Evolutionary conservation across 2,888 invertebrate species (phyloP).

Genomic region (Stratiomys singularior): DNA sequence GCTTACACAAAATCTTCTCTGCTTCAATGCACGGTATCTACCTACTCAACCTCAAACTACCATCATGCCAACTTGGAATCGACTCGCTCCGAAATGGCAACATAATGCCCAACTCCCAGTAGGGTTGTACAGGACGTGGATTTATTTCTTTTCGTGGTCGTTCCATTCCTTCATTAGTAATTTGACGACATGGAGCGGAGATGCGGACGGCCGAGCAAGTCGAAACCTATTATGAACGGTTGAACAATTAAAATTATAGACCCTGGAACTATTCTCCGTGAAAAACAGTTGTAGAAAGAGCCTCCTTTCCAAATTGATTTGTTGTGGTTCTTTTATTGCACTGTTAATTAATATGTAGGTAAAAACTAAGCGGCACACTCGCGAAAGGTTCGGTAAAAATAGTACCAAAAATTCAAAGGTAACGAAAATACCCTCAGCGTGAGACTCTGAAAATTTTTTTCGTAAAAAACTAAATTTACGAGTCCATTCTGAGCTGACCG

Average conservation of each 20-base stretch:
- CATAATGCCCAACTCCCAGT: not conserved
- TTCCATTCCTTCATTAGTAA: constrained; percentile 35
- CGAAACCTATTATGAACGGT: constrained; percentile 31
- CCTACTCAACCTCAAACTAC: not conserved
- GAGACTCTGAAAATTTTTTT: too few relatives aligned
- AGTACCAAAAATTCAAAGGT: too few relatives aligned
- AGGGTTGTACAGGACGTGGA: constrained; percentile 37
- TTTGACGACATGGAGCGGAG: constrained; percentile 13
- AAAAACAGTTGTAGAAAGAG: not conserved
- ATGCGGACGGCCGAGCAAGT: not conserved
- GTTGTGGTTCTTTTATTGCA: not conserved
- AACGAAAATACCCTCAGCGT: too few relatives aligned
- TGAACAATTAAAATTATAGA: constrained; percentile 28
- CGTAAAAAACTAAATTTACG: too few relatives aligned
- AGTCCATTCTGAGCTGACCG: too few relatives aligned
- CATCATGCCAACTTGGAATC: not conserved
- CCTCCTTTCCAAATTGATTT: not conserved
- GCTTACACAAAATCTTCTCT: not conserved
- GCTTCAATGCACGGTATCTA: not conserved
- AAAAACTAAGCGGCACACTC: too few relatives aligned
- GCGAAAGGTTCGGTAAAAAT: too few relatives aligned
- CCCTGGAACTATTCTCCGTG: not conserved
- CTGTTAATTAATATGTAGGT: too few relatives aligned
- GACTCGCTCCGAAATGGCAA: constrained; percentile 11
- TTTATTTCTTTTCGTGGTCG: constrained; percentile 6